Percentiles rank a stretch among this genome's conserved stretches.
Conservation (phyloP, 2,113 vertebrate species). For the Ceratotherium simum region DNA sequence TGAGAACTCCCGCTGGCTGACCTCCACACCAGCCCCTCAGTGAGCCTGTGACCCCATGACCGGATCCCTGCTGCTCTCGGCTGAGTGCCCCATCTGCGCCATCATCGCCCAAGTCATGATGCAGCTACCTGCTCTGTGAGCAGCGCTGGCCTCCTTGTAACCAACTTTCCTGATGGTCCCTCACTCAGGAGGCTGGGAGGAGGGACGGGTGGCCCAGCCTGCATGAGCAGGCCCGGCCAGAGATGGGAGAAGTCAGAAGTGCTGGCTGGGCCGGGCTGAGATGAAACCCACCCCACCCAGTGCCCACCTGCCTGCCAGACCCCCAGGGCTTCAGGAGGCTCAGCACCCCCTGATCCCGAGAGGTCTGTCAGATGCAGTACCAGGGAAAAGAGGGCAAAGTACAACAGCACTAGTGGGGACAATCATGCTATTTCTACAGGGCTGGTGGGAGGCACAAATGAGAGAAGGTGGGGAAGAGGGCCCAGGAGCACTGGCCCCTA, state of each 20-base stretch:
- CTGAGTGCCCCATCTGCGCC: not conserved
- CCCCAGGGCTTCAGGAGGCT: not conserved
- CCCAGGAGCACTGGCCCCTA: not conserved
- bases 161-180: not conserved
- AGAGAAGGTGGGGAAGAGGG: not conserved
- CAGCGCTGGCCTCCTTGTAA: not conserved
- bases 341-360: not conserved
- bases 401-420: not conserved
- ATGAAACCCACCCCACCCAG: not conserved
- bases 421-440: not conserved
- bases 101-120: not conserved
- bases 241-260: not conserved
- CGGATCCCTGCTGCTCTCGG: not conserved
- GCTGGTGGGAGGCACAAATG: not conserved
- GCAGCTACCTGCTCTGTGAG: not conserved
- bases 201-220: not conserved
- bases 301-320: not conserved
- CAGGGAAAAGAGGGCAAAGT: not conserved
- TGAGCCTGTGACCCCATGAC: not conserved
- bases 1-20: not conserved
- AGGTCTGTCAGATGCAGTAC: accelerated
- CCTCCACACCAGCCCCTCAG: not conserved
- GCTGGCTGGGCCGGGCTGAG: not conserved
- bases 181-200: not conserved
- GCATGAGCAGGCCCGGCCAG: not conserved